These are phyloP conservation scores for Vicugna pacos DNA, from an alignment of 2,113 vertebrate genomes.

Conservation along the genomic window DNA sequence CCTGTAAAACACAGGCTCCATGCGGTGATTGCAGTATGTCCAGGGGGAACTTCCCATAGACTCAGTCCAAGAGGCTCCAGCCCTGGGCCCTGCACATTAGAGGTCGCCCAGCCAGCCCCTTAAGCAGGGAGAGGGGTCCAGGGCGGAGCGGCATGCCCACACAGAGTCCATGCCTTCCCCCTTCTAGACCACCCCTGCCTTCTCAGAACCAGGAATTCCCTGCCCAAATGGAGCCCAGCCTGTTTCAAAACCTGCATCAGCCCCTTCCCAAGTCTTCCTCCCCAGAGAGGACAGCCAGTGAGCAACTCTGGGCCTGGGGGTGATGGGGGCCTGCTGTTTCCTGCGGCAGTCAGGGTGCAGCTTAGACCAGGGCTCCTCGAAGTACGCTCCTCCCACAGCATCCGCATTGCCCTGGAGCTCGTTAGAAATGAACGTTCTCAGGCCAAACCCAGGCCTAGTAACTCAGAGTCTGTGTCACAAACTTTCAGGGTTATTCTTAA, in stretches of 20 bases:
- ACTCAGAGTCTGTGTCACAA: neutral
- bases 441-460: neutral
- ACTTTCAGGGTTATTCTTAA: neutral
- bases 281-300: neutral
- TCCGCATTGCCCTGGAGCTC: neutral
- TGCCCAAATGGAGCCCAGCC: neutral
- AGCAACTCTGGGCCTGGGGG: neutral
- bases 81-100: neutral
- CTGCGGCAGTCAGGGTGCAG: neutral
- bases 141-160: neutral
- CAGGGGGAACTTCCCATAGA: neutral
- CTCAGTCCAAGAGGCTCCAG: neutral
- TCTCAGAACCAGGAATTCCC: neutral
- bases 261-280: neutral
- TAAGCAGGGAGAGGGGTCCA: too few species aligned
- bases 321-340: neutral
- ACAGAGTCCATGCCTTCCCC: neutral
- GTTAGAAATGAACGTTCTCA: neutral
- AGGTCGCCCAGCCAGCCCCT: neutral
- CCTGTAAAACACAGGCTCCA: neutral
- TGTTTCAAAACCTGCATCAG: neutral
- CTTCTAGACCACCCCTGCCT: neutral
- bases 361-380: neutral
- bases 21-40: neutral
- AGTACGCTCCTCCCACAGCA: neutral